Evolutionary conservation across 2,113 vertebrate genomes (phyloP), one percentile per base, ranked within the genome.

Genomic region (Pica pica): DNA sequence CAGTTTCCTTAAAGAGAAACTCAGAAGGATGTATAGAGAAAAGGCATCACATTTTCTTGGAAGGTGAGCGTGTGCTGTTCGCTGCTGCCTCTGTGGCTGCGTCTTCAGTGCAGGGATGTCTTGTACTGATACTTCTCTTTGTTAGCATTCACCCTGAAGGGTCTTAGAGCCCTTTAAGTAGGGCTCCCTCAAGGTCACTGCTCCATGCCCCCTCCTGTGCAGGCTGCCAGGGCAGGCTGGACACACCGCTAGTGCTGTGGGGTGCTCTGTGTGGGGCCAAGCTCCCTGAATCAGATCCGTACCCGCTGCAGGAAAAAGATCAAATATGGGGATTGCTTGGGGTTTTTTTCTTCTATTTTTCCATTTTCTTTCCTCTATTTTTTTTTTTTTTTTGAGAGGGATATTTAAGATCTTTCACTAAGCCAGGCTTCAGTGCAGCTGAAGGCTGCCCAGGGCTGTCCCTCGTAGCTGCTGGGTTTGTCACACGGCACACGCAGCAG

Each of bases 301-400:
- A 10, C 56, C 63, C 3, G 1, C 64, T 90, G 30, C 47, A 37
- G 70, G 55, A 31, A 52, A 42, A 87, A 41, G 8, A 57, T 83
- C 23, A 39, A 78, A 87, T 55, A 37, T 7, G 1, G 16, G 15
- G 13, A 31, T n/a, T 78, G 19, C 28, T 71, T 5, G 2, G 27
- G 22, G 31, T 0, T 3, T 2, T 21, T 23, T 17, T 10, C 21
- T 33, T 47, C 22, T 30, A 1, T 52, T 30, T 23, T 65, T 49
- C 13, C 23, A 5, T 56, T 41, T 67, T 19, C 9, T 67, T 28
- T 10, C 14, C 2, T 33, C 7, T 28, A 0, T 9, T 35, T 35
- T 49, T 47, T 24, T 47, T 47, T 37, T 23, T 20, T 10, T 21
- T 59, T 28, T 19, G 13, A 21, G 53, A 13, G 50, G 15, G 5